Base-by-base conservation (phyloP, 2,113 vertebrate genomes). In the Bostrychus sinensis region DNA sequence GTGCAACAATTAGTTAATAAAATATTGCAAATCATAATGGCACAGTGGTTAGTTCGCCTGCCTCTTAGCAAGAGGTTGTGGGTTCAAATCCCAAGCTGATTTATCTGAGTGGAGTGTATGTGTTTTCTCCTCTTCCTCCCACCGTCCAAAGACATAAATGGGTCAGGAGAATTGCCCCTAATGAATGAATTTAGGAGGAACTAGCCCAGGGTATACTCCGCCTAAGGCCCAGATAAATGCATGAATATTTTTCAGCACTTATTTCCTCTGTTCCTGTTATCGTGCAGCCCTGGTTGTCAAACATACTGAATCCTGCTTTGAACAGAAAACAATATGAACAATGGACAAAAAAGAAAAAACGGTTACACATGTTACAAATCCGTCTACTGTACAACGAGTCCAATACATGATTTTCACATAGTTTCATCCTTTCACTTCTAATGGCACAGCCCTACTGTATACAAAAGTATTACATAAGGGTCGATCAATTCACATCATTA, bases 391-490 rank as follows among this genome's bases (percentile, higher is more conserved):
- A 87, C 78, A 87, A n/a, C 2, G 66, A 72, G 77, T 88, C 80
- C 61, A 80, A 79, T 72, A 88, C 80, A 68, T 67, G 66, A 65
- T 77, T 77, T 88, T 88, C 85, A 89, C 86, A 84, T 81, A 82
- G 45, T 85, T 41, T 81, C 81, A 80, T 88, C 78, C 83, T 78
- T 82, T 88, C 86, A 90, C 90, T 88, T 90, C 88, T 90, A 90
- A 90, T 92, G 91, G 93, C 92, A 88, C 93, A 93, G 93, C 93
- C 87, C 90, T 91, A 92, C 89, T 91, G 89, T 92, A 91, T 92
- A 94, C 89, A 94, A 92, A 92, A 89, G 89, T 91, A 91, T 89
- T 86, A 90, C 89, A 87, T 77, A 57, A 89, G 83, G 86, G 80
- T 90, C 84, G 81, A 90, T 92, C 86, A 91, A 90, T 93, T 94